A percentile compares a stretch with the other conserved stretches of the same genome.
Conservation (phyloP, 37 sponge, comb jelly and placozoan genomes). For the Dysidea cf. avara region DNA sequence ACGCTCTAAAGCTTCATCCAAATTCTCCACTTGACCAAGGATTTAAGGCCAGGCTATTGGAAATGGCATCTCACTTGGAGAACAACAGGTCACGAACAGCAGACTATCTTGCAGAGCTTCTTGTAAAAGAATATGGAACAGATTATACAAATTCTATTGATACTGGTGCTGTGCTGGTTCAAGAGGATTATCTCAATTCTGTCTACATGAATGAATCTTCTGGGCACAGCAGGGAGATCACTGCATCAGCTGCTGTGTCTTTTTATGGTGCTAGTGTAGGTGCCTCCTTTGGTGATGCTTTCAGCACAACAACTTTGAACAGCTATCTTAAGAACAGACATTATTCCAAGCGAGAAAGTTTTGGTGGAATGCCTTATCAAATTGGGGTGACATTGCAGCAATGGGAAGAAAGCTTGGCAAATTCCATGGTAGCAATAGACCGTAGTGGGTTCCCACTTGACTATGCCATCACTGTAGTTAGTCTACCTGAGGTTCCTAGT, state of each 20-base stretch:
- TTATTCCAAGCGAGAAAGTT: conserved; percentile 28
- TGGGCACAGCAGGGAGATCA: conserved; percentile 1
- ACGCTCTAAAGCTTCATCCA: conserved; percentile 29
- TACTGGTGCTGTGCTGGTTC: conserved; percentile 15
- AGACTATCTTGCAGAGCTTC: conserved; percentile 29
- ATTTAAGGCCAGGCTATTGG: conserved; percentile 37
- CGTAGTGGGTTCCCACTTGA: conserved; percentile 40
- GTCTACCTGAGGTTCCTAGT: conserved; percentile 30
- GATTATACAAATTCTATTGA: conserved; percentile 29
- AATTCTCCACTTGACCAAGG: conserved; percentile 31
- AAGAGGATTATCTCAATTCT: conserved; percentile 28
- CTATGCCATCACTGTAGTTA: conserved; percentile 26
- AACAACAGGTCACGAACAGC: conserved; percentile 28
- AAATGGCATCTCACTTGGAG: conserved; percentile 27
- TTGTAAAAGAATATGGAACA: conserved; percentile 57
- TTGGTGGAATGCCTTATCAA: conserved; percentile 48
- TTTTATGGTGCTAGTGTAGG: conserved; percentile 13
- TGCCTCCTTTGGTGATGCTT: neutral
- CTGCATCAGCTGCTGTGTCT: conserved; percentile 40
- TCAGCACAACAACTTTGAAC: neutral
- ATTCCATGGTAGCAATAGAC: conserved; percentile 54
- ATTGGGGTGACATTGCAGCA: conserved; percentile 15
- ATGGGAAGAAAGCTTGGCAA: conserved; percentile 40
- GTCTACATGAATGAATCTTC: neutral
- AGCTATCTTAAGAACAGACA: conserved; percentile 9